Evolutionary conservation across 2,113 vertebrate genomes (phyloP), one percentile per base, ranked within the genome.

Genomic region (Hipposideros armiger): DNA sequence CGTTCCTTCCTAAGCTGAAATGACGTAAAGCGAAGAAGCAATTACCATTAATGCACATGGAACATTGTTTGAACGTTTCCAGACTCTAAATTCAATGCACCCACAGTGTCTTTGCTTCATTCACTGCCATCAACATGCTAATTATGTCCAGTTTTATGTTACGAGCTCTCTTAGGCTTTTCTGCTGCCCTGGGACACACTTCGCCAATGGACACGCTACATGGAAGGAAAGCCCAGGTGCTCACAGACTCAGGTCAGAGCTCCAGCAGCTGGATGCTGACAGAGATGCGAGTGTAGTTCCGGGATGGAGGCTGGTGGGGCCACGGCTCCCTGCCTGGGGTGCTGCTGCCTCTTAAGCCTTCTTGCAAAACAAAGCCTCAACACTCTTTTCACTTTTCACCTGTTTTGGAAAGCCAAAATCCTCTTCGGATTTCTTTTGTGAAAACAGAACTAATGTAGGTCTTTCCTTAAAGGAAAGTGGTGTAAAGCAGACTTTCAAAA

Each of bases 131-230:
- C 19, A 2, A 2, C 1, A 52, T 6, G 32, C 74, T 7, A 14
- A 11, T 14, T 11, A 14, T 10, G 5, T 32, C 74, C 47, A 22
- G 74, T 13, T 20, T 20, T 26, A 4, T 7, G 74, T 32, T 1
- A 60, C 58, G 19, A 2, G 32, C 74, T 77, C 32, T 22, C 62
- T 15, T 4, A 54, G 74, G 9, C 17, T 11, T 19, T 11, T 22
- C 47, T n/a, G 50, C 74, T 52, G 10, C 50, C 32, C 22, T 11
- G 5, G 15, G 50, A 11, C 47, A 11, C 30, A 1, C 32, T 47
- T 11, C 16, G 30, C 74, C 22, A 7, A 7, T 5, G 5, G 50
- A 7, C 3, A 50, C 50, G 1, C 30, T 3, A 7, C 2, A 17
- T 4, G 50, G 74, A 22, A 2, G 3, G 0, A 11, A 14, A 22